Conservation (phyloP, 1,140 invertebrate genomes). For the Pissodes strobi region DNA sequence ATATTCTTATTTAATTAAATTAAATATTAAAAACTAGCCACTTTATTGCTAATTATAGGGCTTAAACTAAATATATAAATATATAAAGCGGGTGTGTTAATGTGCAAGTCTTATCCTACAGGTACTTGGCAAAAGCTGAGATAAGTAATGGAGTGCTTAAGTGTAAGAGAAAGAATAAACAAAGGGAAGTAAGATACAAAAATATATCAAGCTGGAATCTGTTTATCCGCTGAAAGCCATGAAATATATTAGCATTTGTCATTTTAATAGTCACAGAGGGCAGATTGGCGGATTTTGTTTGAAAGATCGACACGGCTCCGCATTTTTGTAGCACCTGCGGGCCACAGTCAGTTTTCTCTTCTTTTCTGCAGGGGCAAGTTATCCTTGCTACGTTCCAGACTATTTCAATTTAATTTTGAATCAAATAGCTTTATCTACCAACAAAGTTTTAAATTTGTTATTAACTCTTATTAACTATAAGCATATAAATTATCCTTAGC, state of each 20-base stretch:
- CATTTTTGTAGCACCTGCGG: conserved; percentile 52
- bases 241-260: conserved; percentile 57
- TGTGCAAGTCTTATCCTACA: background rate
- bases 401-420: no score
- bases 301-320: conserved; percentile 45
- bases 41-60: no score
- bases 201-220: conserved; percentile 54
- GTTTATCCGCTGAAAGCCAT: conserved; percentile 52
- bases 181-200: conserved; percentile 51
- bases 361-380: background rate
- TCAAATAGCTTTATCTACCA: no score
- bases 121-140: conserved; percentile 11
- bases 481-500: no score
- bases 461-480: no score
- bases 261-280: conserved; percentile 54
- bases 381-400: no score
- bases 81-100: background rate
- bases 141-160: conserved; percentile 42
- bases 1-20: no score
- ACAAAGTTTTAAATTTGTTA: no score
- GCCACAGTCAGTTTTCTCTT: conserved; percentile 34
- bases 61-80: no score
- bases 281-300: conserved; percentile 54
- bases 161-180: conserved; percentile 46
- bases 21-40: no score